phyloP scores from a whole-genome alignment of 1,140 invertebrate genomes.

The Galendromus occidentalis region DNA sequence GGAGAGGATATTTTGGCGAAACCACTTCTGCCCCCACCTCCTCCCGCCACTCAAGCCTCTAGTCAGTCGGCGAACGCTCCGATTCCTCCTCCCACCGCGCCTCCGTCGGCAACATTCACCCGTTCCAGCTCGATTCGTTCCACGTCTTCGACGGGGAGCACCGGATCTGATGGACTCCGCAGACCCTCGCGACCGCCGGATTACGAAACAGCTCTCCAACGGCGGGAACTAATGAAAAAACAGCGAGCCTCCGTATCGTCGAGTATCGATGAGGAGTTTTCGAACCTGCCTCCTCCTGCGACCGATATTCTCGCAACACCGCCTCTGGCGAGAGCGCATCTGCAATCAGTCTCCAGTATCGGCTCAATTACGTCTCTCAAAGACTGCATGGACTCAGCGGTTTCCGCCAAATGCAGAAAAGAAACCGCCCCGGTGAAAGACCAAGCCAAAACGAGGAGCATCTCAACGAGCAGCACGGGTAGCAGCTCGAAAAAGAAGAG shows the following conservation, averaged over 20 bases:
- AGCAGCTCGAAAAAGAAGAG: constrained; percentile 47
- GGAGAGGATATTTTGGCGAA: not conserved
- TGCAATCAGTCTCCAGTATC: not conserved
- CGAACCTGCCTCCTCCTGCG: constrained; percentile 1
- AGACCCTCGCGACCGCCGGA: constrained; percentile 21
- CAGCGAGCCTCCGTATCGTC: not conserved
- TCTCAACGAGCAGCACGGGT: constrained; percentile 16
- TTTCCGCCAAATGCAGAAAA: not conserved
- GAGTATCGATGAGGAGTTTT: constrained; percentile 7
- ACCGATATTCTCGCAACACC: constrained; percentile 6
- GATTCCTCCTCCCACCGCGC: too few species aligned
- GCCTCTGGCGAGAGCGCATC: not conserved
- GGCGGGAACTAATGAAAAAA: constrained; percentile 16
- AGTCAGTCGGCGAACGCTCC: not conserved
- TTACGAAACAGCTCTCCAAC: constrained; percentile 23
- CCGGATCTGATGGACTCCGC: constrained; percentile 1
- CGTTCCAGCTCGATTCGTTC: not conserved
- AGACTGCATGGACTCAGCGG: not conserved
- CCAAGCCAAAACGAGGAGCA: not conserved
- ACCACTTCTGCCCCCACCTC: not conserved
- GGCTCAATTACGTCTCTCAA: not conserved
- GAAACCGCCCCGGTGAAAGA: not conserved
- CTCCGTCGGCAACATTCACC: not conserved
- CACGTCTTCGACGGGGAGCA: not conserved
- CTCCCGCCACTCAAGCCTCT: not conserved